A percentile compares a stretch with the other conserved stretches of the same genome.
Evolutionary conservation across 2,888 invertebrate species (phyloP).

Genomic region (Nipponacmea schrenckii): DNA sequence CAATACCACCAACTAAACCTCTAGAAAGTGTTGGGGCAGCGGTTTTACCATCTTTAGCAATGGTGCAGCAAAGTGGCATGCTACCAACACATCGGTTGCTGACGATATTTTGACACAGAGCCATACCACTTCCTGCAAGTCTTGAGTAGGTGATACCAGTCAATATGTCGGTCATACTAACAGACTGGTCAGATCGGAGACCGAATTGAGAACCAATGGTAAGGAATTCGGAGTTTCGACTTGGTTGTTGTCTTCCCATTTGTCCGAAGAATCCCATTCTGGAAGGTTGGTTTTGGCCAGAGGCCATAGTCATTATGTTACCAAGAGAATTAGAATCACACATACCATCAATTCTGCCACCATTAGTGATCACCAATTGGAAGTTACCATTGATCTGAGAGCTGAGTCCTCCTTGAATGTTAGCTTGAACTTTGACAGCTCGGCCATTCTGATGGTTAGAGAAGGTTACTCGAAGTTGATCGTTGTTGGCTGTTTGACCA

Average conservation of each 20-base stretch:
- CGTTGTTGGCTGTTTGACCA: constrained; percentile 7
- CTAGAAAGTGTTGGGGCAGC: background rate
- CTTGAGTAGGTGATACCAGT: background rate
- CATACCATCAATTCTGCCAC: background rate
- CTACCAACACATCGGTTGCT: background rate
- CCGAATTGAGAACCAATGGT: constrained; percentile 4
- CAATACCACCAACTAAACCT: background rate
- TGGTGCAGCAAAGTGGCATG: background rate
- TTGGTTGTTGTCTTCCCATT: background rate
- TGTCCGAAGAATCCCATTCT: background rate
- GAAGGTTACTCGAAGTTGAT: background rate
- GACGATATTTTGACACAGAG: background rate
- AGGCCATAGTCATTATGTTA: background rate
- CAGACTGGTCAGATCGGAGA: background rate
- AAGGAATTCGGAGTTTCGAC: background rate
- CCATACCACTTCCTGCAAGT: constrained; percentile 2
- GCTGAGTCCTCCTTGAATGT: background rate
- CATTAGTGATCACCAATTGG: background rate
- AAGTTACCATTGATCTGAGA: background rate
- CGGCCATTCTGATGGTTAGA: background rate
- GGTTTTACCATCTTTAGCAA: background rate
- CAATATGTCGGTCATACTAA: background rate
- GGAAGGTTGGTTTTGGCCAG: background rate
- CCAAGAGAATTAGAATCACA: constrained; percentile 6
- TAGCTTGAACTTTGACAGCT: background rate